These are phyloP conservation scores for Anisognathus igniventris DNA, from an alignment of 2,797 vertebrate species.

Conservation along the genomic window DNA sequence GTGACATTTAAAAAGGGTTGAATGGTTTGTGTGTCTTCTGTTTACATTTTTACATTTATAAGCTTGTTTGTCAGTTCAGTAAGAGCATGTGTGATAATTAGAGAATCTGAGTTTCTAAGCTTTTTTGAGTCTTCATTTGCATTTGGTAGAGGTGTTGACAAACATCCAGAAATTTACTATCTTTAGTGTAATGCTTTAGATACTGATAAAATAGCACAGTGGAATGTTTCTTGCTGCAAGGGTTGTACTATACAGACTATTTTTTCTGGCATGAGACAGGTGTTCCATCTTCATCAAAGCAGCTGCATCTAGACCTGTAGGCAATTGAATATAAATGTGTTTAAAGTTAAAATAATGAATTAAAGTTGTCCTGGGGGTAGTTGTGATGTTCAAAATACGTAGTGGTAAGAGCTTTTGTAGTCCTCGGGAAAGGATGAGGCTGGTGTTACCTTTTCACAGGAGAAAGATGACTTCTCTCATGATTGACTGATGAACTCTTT, in stretches of 20 bases:
- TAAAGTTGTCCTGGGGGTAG: neutral
- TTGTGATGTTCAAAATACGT: neutral
- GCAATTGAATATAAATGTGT: neutral
- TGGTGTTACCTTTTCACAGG: neutral
- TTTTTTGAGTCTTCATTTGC: neutral
- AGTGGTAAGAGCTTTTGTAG: neutral
- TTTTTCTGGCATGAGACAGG: neutral
- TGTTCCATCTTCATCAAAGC: neutral
- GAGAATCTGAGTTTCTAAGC: neutral
- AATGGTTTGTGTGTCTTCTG: neutral
- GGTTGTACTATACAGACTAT: accelerated
- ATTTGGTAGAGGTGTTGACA: neutral
- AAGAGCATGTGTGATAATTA: neutral
- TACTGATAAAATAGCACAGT: neutral
- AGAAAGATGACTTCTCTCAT: neutral
- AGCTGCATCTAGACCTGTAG: neutral
- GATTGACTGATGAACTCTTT: neutral
- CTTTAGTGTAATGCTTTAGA: neutral
- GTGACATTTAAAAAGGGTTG: neutral
- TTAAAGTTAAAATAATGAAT: neutral
- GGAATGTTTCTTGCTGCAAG: neutral
- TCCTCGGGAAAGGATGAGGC: neutral
- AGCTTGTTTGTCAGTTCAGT: neutral
- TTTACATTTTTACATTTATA: neutral
- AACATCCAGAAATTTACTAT: neutral